Evolutionary conservation across 1,140 invertebrate species (phyloP), one percentile per base, ranked within the genome.

Genomic region (Callitettix versicolor): DNA sequence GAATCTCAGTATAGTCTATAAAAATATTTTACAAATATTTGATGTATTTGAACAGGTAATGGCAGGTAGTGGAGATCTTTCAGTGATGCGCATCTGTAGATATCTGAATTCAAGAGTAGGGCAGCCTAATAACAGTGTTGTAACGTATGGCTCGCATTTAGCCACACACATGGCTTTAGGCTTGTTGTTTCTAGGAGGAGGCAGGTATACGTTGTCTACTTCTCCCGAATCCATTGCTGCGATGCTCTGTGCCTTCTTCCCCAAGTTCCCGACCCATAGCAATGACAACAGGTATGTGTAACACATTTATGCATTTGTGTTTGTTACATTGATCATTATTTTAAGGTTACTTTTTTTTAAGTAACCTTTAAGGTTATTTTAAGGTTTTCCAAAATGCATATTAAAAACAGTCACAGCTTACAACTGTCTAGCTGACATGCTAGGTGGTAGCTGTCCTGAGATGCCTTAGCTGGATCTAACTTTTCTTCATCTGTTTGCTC

Each of bases 211-310:
- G 6, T 74, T 98, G 14, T 85, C 84, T 3, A 92, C 90, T 47
- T 82, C 83, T 12, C 85, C 89, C 2, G 79, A 82, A 60, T 82
- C 91, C 11, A 79, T 97, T 7, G 93, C 91, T 3, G 88, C 91
- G 0, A 70, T 98, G 34, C 73, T 98, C 34, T 89, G 88, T 67
- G 87, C 95, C 1, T 86, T 97, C 68, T 98, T 94, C 73, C 95
- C 95, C 2, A 95, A 95, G 70, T 98, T 94, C 71, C 95, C 95
- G 41, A 92, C 86, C 3, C 91, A 96, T 68, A 93, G 87, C 64
- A 92, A 92, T 67, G 95, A 98, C 67, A 98, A 98, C 69, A 82
- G 90, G 82, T 88, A 70, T 60, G 9, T 30, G 3, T 30, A 4
- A 30, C 3, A 30, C 26, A 30, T 30, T n/a, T n/a, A n/a, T n/a